Evolutionary conservation across 2,888 invertebrate genomes (phyloP).

Genomic region (Ptilodon capucinus): DNA sequence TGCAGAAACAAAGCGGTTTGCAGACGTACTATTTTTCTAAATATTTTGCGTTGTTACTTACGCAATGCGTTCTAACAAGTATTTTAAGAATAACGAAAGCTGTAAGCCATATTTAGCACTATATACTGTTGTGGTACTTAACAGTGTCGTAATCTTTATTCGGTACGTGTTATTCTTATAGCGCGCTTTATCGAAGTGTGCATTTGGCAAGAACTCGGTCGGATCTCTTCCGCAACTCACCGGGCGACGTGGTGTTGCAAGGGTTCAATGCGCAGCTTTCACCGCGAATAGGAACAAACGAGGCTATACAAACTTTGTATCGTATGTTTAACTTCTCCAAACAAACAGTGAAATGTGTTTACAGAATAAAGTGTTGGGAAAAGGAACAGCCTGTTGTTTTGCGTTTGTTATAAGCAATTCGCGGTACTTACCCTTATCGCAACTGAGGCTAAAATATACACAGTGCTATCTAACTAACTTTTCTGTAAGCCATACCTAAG

Average conservation of each 20-base stretch:
- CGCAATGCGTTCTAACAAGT: too few relatives aligned
- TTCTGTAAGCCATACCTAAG: too few relatives aligned
- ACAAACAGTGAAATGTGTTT: neutral
- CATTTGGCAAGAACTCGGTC: slow-evolving; percentile 32
- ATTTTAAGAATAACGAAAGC: too few relatives aligned
- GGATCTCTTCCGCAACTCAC: slow-evolving; percentile 29
- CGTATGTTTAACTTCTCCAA: neutral
- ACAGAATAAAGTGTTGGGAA: neutral
- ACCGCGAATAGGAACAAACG: slow-evolving; percentile 37
- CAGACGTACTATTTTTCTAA: too few relatives aligned
- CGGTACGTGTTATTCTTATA: neutral
- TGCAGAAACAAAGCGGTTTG: too few relatives aligned
- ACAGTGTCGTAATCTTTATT: neutral
- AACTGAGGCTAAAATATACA: neutral
- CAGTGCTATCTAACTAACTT: too few relatives aligned
- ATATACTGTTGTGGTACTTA: too few relatives aligned
- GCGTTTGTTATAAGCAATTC: neutral
- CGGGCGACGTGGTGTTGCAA: slow-evolving; percentile 29
- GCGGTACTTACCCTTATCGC: neutral
- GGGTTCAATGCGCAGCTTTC: slow-evolving; percentile 49
- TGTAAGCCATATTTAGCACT: too few relatives aligned
- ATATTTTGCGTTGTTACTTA: too few relatives aligned
- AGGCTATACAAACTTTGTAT: neutral
- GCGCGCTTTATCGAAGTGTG: slow-evolving; percentile 24
- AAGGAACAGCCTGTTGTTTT: neutral